These are phyloP conservation scores for Xenopus tropicalis DNA, from an alignment of 2,113 vertebrate species.

Conservation along the genomic window UCB_Xtro_10.0 CM004444.2:99924501-99925000, in stretches of 20 bases:
- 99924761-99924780: constrained; percentile 26
- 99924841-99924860: too few species aligned
- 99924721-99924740: constrained; percentile 32
- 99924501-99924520: constrained; percentile 18
- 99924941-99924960: too few species aligned
- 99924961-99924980: too few species aligned
- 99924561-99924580: constrained; percentile 36
- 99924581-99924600: constrained; percentile 40
- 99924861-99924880: too few species aligned
- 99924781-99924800: constrained; percentile 32
- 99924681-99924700: constrained; percentile 37
- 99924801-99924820: too few species aligned
- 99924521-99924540: constrained; percentile 25
- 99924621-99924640: constrained; percentile 36
- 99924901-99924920: too few species aligned
- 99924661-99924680: constrained; percentile 36
- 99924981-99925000: too few species aligned
- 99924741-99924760: constrained; percentile 31
- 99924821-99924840: too few species aligned
- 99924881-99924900: too few species aligned
- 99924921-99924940: too few species aligned
- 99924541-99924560: constrained; percentile 32
- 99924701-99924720: constrained; percentile 41
- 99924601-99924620: constrained; percentile 38
- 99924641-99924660: constrained; percentile 38